phyloP scores from a whole-genome alignment of 2,797 vertebrate genomes.

The Muraenolepis orangiensis region DNA sequence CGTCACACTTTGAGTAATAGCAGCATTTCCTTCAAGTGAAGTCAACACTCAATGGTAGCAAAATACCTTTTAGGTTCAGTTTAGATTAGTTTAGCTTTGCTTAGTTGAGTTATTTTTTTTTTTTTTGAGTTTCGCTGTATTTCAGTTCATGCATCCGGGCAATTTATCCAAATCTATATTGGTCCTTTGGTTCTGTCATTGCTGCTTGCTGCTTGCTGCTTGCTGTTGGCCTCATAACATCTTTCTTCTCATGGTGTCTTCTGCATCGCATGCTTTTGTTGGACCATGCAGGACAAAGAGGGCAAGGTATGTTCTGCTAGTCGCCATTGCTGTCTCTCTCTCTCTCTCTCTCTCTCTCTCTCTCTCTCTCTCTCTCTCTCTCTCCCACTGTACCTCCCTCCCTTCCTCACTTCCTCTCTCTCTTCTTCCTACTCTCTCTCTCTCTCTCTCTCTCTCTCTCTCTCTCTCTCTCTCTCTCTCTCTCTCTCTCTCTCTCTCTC shows the following conservation, averaged over 20 bases:
- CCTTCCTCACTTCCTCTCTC: neutral
- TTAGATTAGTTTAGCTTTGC: too few species aligned
- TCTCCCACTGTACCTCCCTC: neutral
- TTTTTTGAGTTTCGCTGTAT: too few species aligned
- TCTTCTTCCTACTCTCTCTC: neutral
- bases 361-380: neutral
- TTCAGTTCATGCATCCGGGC: neutral
- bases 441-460: too few species aligned
- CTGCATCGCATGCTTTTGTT: slow-evolving; percentile 45
- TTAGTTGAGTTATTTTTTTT: too few species aligned
- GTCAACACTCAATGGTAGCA: neutral
- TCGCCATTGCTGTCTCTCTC: neutral
- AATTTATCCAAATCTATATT: neutral
- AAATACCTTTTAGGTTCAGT: neutral
- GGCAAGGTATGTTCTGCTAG: slow-evolving; percentile 68
- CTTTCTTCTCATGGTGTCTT: slow-evolving; percentile 46
- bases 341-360: slow-evolving; percentile 2
- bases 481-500: too few species aligned
- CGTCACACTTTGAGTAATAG: neutral
- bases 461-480: neutral
- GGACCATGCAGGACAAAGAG: slow-evolving; percentile 67
- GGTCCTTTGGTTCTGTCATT: neutral
- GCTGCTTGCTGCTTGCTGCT: slow-evolving; percentile 30
- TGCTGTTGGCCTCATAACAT: slow-evolving; percentile 16
- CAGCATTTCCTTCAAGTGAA: neutral